Base-by-base conservation (phyloP, 37 sponge, comb jelly and placozoan species). In the Crambe crambe region DNA sequence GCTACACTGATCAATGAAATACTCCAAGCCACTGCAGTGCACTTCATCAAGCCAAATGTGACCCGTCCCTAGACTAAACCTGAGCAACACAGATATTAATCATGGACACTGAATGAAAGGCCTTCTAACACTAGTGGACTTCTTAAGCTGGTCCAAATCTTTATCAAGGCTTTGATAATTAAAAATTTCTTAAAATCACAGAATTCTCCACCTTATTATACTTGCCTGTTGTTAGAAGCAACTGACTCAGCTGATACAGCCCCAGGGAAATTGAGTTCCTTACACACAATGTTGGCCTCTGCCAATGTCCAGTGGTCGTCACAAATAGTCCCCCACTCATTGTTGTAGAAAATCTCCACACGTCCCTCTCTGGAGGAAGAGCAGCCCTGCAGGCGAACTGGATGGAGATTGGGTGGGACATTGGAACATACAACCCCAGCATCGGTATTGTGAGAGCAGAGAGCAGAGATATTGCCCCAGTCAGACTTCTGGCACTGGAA, bases 261-360 rank as follows among this genome's bases (percentile, higher is more conserved):
- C 10, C 85, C 85, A 10, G 79, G 85, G 58, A 65, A 89, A 21
- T 85, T 85, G 2, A 89, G 73, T 4, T 47, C 26, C 36, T 35
- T 61, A 59, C 89, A 89, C 5, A 83, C 56, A 3, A 90, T 78
- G 18, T 37, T 77, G 40, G 86, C 86, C 30, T 81, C 86, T 0
- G 15, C 40, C 0, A 58, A 8, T 37, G 69, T 76, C 91, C 91
- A 90, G 38, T 77, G 78, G 62, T 85, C 79, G 42, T 85, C 83
- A 80, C 94, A 93, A 0, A 93, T 74, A 29, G 94, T 82, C 10
- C 86, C 87, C 90, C 87, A 93, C 29, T 77, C 72, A 12, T 38
- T 61, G 35, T 93, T 70, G 74, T 89, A 79, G 68, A 69, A 79
- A 29, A 93, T 78, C 80, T 93, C 87, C 47, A 93, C 79, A 36